Conservation (phyloP, 2,797 vertebrate species). For the Ataeniobius toweri region DNA sequence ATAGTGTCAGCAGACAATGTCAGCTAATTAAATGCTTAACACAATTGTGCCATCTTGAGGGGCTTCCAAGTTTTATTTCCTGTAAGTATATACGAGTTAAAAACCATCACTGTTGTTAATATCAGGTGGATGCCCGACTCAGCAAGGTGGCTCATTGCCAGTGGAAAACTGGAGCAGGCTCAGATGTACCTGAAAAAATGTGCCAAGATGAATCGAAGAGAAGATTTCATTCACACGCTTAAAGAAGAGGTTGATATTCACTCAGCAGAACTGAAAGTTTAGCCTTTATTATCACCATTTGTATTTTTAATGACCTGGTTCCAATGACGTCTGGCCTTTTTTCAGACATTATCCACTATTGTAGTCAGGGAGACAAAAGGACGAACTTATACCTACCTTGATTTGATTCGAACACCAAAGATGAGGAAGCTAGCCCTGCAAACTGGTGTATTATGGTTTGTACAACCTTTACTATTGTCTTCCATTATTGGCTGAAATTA, state of each 20-base stretch:
- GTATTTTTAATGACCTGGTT: not conserved
- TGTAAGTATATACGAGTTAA: not conserved
- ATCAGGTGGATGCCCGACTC: slow-evolving; percentile 81
- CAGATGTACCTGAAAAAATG: slow-evolving; percentile 75
- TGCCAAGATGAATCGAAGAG: slow-evolving; percentile 73
- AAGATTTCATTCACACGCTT: slow-evolving; percentile 43
- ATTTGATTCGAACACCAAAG: slow-evolving; percentile 84
- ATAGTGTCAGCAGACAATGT: no score
- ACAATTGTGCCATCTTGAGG: not conserved
- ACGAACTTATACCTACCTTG: slow-evolving; percentile 82
- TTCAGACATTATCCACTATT: slow-evolving; percentile 80
- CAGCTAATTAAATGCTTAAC: no score
- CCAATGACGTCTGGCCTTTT: not conserved
- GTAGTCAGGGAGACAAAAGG: slow-evolving; percentile 51
- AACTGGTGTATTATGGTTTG: slow-evolving; percentile 86
- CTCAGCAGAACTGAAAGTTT: slow-evolving; percentile 2
- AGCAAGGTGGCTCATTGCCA: slow-evolving; percentile 79
- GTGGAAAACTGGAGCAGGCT: slow-evolving; percentile 69
- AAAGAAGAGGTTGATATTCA: slow-evolving; percentile 68
- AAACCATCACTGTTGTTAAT: not conserved
- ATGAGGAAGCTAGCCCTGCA: slow-evolving; percentile 83
- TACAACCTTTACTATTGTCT: slow-evolving; percentile 1
- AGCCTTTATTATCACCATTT: not conserved
- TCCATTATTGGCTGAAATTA: not conserved
- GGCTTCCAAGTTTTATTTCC: not conserved